phyloP scores from a whole-genome alignment of 2,797 vertebrate species.

The Macrochelys suwanniensis region DNA sequence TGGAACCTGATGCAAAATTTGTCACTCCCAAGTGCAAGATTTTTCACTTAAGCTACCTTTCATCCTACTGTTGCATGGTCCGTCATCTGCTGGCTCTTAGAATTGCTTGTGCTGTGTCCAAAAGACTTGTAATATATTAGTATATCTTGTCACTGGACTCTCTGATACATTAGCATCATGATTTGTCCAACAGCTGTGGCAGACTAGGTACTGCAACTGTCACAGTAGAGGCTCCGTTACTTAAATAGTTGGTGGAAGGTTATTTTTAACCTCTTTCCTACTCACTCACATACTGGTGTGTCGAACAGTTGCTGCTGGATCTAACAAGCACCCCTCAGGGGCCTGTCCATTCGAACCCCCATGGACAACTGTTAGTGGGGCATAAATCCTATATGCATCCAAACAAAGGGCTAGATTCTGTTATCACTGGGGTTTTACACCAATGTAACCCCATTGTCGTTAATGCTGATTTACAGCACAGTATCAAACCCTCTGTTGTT shows the following conservation, averaged over 20 bases:
- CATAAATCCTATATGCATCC: neutral
- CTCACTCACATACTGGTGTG: neutral
- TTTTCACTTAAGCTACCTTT: neutral
- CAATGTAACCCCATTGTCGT: neutral
- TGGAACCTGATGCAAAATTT: neutral
- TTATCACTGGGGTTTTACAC: neutral
- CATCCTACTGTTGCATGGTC: neutral
- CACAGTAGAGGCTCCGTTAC: neutral
- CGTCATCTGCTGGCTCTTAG: neutral
- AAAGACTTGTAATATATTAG: neutral
- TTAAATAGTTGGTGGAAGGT: neutral
- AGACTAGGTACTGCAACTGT: neutral
- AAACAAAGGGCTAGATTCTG: neutral
- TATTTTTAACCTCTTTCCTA: slow-evolving; percentile 35
- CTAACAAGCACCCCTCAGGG: accelerated
- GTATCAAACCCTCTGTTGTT: neutral
- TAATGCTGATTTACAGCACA: accelerated
- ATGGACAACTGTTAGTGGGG: accelerated
- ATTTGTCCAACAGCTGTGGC: neutral
- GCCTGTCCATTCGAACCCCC: neutral
- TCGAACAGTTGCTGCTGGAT: neutral
- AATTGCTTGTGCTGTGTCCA: neutral
- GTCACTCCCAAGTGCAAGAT: neutral
- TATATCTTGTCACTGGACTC: accelerated
- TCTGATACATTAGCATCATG: neutral